Conservation (phyloP, 1,140 invertebrate species). For the Bombyx mandarina region DNA sequence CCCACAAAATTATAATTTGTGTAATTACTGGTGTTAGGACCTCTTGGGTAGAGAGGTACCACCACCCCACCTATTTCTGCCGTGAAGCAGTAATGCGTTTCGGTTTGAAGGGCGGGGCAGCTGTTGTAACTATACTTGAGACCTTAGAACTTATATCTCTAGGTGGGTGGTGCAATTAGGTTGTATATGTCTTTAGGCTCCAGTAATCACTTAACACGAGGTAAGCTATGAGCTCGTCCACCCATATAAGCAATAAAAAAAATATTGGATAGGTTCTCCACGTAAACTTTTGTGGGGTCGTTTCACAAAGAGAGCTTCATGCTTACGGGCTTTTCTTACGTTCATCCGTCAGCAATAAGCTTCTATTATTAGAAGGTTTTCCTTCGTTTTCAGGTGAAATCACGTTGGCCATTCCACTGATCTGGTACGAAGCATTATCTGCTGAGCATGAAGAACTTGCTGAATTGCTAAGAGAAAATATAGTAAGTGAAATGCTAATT, state of each 20-base stretch:
- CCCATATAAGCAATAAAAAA: background rate
- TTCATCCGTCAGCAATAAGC: background rate
- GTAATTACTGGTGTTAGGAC: too few relatives aligned
- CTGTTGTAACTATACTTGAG: too few relatives aligned
- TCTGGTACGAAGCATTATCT: slow-evolving; percentile 16
- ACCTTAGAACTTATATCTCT: too few relatives aligned
- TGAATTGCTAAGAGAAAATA: slow-evolving; percentile 9
- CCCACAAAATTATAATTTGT: too few relatives aligned
- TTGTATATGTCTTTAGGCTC: too few relatives aligned
- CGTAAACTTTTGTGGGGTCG: background rate
- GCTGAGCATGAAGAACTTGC: slow-evolving; percentile 4
- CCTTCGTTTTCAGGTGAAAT: slow-evolving; percentile 11
- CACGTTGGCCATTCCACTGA: slow-evolving; percentile 12
- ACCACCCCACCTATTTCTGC: too few relatives aligned
- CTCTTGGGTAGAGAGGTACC: too few relatives aligned
- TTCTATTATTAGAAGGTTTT: background rate
- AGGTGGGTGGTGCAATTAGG: too few relatives aligned
- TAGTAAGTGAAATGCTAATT: slow-evolving; percentile 4
- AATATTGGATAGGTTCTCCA: background rate
- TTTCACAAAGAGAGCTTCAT: background rate
- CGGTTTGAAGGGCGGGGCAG: too few relatives aligned
- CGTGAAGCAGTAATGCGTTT: too few relatives aligned
- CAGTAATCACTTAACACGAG: too few relatives aligned
- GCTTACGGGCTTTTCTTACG: background rate
- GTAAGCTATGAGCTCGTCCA: background rate